Percentiles rank a stretch among this genome's conserved stretches.
Evolutionary conservation across 2,113 vertebrate genomes (phyloP).

Genomic region (Paracyprichromis sp.): DNA sequence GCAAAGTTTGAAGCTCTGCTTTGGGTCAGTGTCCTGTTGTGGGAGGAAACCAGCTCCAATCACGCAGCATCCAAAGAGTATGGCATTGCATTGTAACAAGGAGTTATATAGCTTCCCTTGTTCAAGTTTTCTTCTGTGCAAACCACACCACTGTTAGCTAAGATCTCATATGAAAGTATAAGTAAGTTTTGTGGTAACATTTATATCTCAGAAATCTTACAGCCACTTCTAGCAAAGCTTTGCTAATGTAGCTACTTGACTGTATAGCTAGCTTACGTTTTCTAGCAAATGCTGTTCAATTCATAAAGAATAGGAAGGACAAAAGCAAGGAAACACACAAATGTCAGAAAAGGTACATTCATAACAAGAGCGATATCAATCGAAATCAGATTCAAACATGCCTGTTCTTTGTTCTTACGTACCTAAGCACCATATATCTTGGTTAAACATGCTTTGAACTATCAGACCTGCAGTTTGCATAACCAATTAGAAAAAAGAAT

Average conservation of each 20-base stretch:
- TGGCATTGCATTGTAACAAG: neutral
- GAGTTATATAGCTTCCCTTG: neutral
- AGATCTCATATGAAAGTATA: neutral
- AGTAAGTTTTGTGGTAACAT: neutral
- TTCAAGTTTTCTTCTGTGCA: neutral
- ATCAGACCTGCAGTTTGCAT: constrained; percentile 2
- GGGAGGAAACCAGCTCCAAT: neutral
- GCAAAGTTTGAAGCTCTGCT: neutral
- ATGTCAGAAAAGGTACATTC: neutral
- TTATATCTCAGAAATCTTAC: neutral
- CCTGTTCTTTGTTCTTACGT: neutral
- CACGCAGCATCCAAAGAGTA: neutral
- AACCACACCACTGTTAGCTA: neutral
- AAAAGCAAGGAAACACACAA: neutral
- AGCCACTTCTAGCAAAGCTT: neutral
- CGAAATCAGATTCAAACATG: neutral
- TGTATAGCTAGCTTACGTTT: neutral
- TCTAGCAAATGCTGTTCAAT: neutral
- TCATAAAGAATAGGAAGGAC: neutral
- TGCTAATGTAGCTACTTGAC: neutral
- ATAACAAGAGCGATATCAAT: neutral
- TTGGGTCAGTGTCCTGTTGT: neutral
- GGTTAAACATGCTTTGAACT: neutral
- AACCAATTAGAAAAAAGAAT: neutral
- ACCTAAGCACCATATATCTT: neutral